These are phyloP conservation scores for Chiropotes sagulatus DNA, from an alignment of 2,797 vertebrate species.

Conservation along the genomic window DNA sequence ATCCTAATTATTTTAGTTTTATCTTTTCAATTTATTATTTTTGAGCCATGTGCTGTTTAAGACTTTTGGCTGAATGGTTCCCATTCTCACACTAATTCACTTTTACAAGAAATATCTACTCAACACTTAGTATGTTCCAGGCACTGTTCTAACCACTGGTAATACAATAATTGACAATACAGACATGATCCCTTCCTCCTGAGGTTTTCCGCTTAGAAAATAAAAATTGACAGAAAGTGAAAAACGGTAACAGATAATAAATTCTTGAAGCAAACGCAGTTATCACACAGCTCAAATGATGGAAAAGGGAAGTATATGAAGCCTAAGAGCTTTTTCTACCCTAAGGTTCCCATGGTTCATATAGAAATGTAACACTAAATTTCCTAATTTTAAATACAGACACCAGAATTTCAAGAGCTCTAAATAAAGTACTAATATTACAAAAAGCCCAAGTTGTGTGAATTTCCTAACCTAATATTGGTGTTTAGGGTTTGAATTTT, in stretches of 20 bases:
- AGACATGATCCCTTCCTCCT: neutral
- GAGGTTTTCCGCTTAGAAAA: conserved; percentile 7
- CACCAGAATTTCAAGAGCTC: neutral
- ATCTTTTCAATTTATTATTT: conserved; percentile 55
- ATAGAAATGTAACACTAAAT: neutral
- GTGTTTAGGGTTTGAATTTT: conserved; percentile 58
- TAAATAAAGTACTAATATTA: conserved; percentile 46
- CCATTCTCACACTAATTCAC: conserved; percentile 26
- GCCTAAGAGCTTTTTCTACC: neutral
- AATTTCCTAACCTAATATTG: conserved; percentile 67
- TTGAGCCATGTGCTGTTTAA: neutral
- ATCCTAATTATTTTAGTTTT: conserved; percentile 43
- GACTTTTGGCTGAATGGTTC: conserved; percentile 13
- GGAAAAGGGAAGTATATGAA: neutral
- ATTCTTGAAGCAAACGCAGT: neutral
- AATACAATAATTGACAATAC: conserved; percentile 1
- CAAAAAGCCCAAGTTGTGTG: conserved; percentile 50
- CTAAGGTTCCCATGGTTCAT: neutral
- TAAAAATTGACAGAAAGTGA: neutral
- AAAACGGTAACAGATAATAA: neutral
- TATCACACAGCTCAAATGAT: neutral
- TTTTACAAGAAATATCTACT: neutral
- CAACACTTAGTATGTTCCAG: neutral
- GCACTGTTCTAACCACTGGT: neutral
- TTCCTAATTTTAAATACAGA: neutral